Evolutionary conservation across 1,140 invertebrate species (phyloP), one percentile per base, ranked within the genome.

Genomic region (Neotoxoptera formosana): DNA sequence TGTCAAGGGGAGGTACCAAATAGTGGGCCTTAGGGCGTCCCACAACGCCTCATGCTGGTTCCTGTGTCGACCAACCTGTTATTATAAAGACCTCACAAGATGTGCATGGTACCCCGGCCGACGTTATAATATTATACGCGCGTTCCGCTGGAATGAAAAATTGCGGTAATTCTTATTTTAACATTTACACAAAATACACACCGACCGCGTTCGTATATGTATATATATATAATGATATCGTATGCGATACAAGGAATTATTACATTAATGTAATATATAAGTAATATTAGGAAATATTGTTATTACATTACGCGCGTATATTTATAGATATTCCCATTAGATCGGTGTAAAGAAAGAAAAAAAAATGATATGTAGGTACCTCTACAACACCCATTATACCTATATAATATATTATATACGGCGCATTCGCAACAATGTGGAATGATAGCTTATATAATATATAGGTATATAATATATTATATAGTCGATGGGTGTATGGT

Each of bases 71-170:
- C 91, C 91, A 93, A 93, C 91, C 91, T 93, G 91, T 93, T 93
- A 93, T 92, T 92, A 92, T 92, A 25, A 86, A 93, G 91, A 93
- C 91, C 91, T 93, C 91, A 93, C 91, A 93, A 93, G 91, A 93
- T 93, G 91, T 48, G n/a, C n/a, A n/a, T n/a, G 91, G n/a, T 67
- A n/a, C 90, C 89, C 90, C 56, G 41, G 90, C 81, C 89, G 51
- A 87, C 30, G 86, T 84, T 87, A 51, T 41, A 41, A 87, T 17
- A 47, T 84, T 87, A 51, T 41, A 41, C n/a, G 48, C 17, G 2
- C 67, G 91, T 83, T 83, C 67, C 76, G 91, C 91, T 25, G 11
- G 67, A 84, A 92, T 83, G 91, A 92, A 92, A 92, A 92, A 92
- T 92, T 25, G 67, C 67, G 20, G 67, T 83, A 83, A 92, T 92